phyloP scores from a whole-genome alignment of 2,888 invertebrate species.

The Sabatieria punctata region DNA sequence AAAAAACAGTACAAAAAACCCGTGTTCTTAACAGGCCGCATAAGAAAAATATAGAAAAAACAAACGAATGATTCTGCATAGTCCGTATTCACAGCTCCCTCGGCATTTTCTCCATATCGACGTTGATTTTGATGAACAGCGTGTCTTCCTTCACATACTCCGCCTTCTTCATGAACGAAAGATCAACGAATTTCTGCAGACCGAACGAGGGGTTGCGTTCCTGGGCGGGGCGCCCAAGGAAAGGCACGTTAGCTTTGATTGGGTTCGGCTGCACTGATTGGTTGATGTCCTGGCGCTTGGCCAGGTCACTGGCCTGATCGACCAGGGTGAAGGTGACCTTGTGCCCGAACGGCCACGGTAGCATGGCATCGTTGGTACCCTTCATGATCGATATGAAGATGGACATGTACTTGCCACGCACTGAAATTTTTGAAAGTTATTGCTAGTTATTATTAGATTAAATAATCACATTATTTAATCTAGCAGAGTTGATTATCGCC shows the following conservation, averaged over 20 bases:
- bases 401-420: not conserved
- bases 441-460: no score
- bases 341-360: conserved; percentile 84
- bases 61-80: no score
- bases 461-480: no score
- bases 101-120: conserved; percentile 82
- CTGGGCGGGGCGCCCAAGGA: conserved; percentile 41
- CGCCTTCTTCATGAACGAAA: conserved; percentile 70
- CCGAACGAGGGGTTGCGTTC: conserved; percentile 87
- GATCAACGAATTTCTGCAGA: conserved; percentile 78
- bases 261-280: not conserved
- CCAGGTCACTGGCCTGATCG: not conserved
- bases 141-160: conserved; percentile 78
- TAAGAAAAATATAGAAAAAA: no score
- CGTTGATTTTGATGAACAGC: conserved; percentile 72
- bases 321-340: conserved; percentile 40
- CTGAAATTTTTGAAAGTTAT: no score
- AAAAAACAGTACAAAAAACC: no score
- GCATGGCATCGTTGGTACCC: conserved; percentile 45
- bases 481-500: no score
- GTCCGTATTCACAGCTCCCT: no score
- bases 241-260: not conserved
- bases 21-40: no score
- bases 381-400: not conserved
- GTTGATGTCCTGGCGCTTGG: not conserved